A percentile compares a stretch with the other conserved stretches of the same genome.
Evolutionary conservation across 2,797 vertebrate species (phyloP).

Genomic region (Sorex maritimensis): DNA sequence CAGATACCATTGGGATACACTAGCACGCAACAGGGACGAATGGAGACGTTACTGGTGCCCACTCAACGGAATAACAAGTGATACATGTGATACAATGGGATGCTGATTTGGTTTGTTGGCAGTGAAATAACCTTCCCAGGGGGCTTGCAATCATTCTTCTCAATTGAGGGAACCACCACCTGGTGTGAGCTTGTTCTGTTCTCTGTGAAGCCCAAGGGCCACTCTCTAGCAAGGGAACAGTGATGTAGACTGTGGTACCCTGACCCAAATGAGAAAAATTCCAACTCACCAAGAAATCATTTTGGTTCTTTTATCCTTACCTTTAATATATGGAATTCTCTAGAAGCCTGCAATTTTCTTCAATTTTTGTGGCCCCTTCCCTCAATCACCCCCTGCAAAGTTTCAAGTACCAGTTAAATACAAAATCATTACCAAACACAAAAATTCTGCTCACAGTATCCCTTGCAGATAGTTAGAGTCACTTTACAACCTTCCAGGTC

Average conservation of each 20-base stretch:
- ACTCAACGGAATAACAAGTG: too few relatives aligned
- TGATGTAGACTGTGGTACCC: not conserved
- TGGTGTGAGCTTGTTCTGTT: not conserved
- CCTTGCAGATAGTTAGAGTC: not conserved
- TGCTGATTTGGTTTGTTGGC: constrained; percentile 19
- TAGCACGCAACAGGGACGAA: too few relatives aligned
- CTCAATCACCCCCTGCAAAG: too few relatives aligned
- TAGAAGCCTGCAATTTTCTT: constrained; percentile 24
- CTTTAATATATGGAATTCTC: constrained; percentile 20
- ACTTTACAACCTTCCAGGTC: not conserved
- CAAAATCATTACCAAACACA: constrained; percentile 65
- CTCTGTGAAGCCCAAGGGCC: not conserved
- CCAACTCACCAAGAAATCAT: not conserved
- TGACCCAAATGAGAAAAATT: not conserved
- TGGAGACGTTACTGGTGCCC: too few relatives aligned
- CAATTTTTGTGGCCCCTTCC: not conserved
- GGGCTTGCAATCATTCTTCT: constrained; percentile 40
- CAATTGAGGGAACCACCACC: not conserved
- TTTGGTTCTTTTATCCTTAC: not conserved
- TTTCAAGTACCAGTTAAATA: constrained; percentile 16
- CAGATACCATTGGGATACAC: too few relatives aligned
- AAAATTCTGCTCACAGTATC: not conserved
- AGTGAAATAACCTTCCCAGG: not conserved
- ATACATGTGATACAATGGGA: too few relatives aligned
- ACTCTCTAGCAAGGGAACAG: not conserved